Percentiles rank a stretch among this genome's conserved stretches.
Conservation (phyloP, 2,888 invertebrate genomes). For the Amiota minor region DNA sequence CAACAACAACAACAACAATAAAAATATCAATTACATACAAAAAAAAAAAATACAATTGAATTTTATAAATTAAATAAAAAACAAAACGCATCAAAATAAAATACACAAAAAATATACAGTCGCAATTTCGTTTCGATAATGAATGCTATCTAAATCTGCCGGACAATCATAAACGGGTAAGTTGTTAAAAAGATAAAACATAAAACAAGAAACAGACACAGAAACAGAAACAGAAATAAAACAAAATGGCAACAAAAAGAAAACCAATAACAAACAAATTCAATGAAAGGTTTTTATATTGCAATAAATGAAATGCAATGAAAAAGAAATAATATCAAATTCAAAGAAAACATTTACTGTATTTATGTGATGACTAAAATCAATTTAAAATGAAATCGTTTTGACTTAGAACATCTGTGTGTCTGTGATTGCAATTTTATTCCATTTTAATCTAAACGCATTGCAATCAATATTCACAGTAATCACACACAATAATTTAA, state of each 20-base stretch:
- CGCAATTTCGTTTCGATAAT: constrained; percentile 99
- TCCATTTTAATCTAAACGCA: too few species aligned
- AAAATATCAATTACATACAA: constrained; percentile 13
- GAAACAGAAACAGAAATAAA: background rate
- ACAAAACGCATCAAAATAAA: constrained; percentile 7
- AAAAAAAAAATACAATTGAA: background rate
- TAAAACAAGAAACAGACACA: background rate
- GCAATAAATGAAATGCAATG: too few species aligned
- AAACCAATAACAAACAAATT: background rate
- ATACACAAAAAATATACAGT: constrained; percentile 77
- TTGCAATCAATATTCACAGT: too few species aligned
- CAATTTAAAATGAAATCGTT: too few species aligned
- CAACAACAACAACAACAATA: constrained; percentile 39
- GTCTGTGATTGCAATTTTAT: too few species aligned
- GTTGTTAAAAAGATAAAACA: constrained; percentile 71
- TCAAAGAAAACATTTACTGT: background rate
- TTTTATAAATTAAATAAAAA: constrained; percentile 13
- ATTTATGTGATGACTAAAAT: background rate
- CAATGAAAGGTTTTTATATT: background rate
- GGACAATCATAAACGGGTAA: constrained; percentile 99
- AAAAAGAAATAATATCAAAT: background rate
- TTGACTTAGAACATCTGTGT: too few species aligned
- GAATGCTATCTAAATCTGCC: constrained; percentile 98
- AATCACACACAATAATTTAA: too few species aligned
- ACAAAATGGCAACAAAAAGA: background rate